Evolutionary conservation across 1,140 invertebrate species (phyloP), one percentile per base, ranked within the genome.

Genomic region (Zaprionus davidi): DNA sequence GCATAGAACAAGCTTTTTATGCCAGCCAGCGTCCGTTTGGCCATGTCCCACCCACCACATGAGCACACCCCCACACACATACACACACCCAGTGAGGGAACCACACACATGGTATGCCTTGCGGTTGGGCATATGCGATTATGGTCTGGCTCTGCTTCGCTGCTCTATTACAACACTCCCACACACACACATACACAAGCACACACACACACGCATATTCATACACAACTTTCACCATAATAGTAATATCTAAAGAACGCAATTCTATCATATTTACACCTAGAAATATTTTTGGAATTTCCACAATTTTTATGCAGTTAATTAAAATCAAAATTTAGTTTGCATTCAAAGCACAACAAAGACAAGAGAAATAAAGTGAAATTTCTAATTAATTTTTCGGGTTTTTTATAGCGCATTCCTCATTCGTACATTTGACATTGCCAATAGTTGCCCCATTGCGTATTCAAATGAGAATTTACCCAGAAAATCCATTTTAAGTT

Each of bases 1-100:
- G 85, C 85, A 90, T 90, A 85, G 85, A 85, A 85, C 85, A 88
- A 71, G 85, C 85, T 90, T 88, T 88, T 88, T 88, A 88, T 90
- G 84, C 85, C 82, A 66, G 56, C 76, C 78, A 76, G 53, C 65
- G 67, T 67, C 68, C 59, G 70, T 51, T 46, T 66, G 64, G 66
- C 71, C 38, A 76, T 85, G 82, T 72, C 64, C 75, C 75, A 70
- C 38, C 53, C 59, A 60, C n/a, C 36, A 9, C 51, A 24, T 28
- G 26, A 28, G 26, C 26, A 66, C 53, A 38, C 22, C 41, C n/a
- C 13, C 53, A 56, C 38, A 57, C 36, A 24, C 38, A 49, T 41
- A 31, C 24, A 28, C 41, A 28, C 15, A 62, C 59, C 7, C n/a
- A 24, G 5, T 13, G 34, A 12, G 59, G 31, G 31, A 44, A 44